phyloP scores from a whole-genome alignment of 2,797 vertebrate species.

The Sciaenops ocellatus region DNA sequence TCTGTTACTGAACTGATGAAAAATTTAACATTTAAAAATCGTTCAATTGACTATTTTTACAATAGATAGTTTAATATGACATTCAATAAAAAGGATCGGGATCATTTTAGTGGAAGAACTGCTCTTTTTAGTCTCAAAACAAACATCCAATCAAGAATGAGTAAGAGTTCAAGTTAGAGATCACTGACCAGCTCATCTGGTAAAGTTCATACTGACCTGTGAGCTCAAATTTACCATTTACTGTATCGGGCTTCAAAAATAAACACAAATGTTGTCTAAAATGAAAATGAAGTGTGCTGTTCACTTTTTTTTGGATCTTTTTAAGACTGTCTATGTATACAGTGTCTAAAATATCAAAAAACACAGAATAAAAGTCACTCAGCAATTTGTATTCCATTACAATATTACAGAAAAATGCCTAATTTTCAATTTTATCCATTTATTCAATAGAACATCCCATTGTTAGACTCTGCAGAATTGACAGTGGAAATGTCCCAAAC shows the following conservation, averaged over 20 bases:
- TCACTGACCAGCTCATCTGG: slow-evolving; percentile 1
- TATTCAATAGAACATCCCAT: slow-evolving; percentile 30
- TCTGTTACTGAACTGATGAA: not conserved
- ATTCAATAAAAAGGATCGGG: not conserved
- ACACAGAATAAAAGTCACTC: not conserved
- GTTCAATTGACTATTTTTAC: not conserved
- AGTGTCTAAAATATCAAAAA: not conserved
- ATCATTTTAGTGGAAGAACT: not conserved
- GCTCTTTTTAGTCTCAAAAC: not conserved
- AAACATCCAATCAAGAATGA: slow-evolving; percentile 5
- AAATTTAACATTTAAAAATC: not conserved
- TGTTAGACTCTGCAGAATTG: slow-evolving; percentile 20
- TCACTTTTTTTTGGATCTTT: not conserved
- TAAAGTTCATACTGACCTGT: slow-evolving; percentile 36
- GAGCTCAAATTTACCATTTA: slow-evolving; percentile 20
- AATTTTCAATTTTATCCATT: slow-evolving; percentile 26
- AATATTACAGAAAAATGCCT: not conserved
- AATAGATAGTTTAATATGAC: not conserved
- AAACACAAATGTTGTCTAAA: slow-evolving; percentile 18
- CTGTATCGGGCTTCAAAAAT: slow-evolving; percentile 9
- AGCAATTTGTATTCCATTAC: not conserved
- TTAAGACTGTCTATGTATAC: not conserved
- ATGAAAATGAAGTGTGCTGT: not conserved
- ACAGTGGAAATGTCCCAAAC: slow-evolving; percentile 49
- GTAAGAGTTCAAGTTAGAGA: slow-evolving; percentile 22